Conservation (phyloP, 2,113 vertebrate genomes). For the Lamprotornis superbus region DNA sequence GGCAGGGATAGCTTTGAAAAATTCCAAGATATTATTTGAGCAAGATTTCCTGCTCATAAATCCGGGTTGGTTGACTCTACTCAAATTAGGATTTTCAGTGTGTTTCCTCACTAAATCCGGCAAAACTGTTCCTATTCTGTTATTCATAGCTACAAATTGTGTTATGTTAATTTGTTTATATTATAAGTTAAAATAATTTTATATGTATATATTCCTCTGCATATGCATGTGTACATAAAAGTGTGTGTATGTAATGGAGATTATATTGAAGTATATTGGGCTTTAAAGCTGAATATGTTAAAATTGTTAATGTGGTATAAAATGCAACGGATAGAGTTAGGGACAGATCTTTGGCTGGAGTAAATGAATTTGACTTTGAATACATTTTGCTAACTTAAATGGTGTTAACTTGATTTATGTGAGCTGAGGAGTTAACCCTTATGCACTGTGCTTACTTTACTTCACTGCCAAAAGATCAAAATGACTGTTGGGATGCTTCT, state of each 20-base stretch:
- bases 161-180: constrained; percentile 59
- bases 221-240: constrained; percentile 41
- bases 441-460: neutral
- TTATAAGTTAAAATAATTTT: constrained; percentile 33
- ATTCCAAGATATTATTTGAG: constrained; percentile 50
- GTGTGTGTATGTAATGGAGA: neutral
- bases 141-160: neutral
- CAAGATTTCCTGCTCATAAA: constrained; percentile 29
- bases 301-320: constrained; percentile 52
- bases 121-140: neutral
- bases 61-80: neutral
- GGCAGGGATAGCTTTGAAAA: constrained; percentile 51
- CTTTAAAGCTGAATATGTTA: constrained; percentile 54
- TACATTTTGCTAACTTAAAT: constrained; percentile 58
- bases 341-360: constrained; percentile 63
- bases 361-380: constrained; percentile 65
- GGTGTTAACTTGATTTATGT: constrained; percentile 63
- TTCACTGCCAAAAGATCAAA: neutral
- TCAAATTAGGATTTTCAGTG: constrained; percentile 40
- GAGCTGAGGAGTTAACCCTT: constrained; percentile 56
- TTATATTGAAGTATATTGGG: constrained; percentile 36
- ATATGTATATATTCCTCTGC: constrained; percentile 40
- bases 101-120: constrained; percentile 38
- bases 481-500: neutral
- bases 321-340: constrained; percentile 49